Evolutionary conservation across 1,140 invertebrate species (phyloP), one percentile per base, ranked within the genome.

Genomic region (Penaeus japonicus): DNA sequence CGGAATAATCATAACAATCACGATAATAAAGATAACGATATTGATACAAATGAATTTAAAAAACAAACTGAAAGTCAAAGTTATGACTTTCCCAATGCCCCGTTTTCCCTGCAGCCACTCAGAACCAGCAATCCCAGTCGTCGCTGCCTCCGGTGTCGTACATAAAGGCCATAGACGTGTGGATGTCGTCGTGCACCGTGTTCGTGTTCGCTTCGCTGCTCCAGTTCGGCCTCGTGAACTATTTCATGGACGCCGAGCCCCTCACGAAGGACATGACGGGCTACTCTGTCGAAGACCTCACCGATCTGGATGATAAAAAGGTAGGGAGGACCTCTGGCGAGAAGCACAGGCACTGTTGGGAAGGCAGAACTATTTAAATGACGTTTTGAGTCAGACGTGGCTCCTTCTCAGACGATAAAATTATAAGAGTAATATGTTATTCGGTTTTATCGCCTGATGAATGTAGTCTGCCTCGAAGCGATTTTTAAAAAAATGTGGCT

Each of bases 121-220:
- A 97, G 93, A 97, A 97, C 92, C 97, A 96, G 0, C 96, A 97
- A 91, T 97, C 96, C 0, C 96, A 97, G 92, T 96, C 97, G 91
- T 97, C 96, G n/a, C 92, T 97, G 89, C 97, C 97, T 0, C 97
- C 97, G 0, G 97, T 97, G 0, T 97, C 96, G 0, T 97, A 97
- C 92, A 96, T 97, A 0, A 97, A 98, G 93, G 97, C 97, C 0
- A 97, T 98, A 85, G 97, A 98, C 92, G 95, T 98, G 0, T 98
- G 97, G 96, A 97, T 98, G 96, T 97, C 96, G 0, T 97, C 96
- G 10, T 97, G 97, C 92, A 97, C 97, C 27, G 96, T 97, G 27
- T 98, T 98, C 92, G 97, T 98, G 4, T 98, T 98, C 92, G 94
- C 97, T n/a, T 97, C 96, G 0, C 93, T 98, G 0, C 97, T 98